Evolutionary conservation across 2,797 vertebrate species (phyloP).

Genomic region (Bovichtus variegatus): DNA sequence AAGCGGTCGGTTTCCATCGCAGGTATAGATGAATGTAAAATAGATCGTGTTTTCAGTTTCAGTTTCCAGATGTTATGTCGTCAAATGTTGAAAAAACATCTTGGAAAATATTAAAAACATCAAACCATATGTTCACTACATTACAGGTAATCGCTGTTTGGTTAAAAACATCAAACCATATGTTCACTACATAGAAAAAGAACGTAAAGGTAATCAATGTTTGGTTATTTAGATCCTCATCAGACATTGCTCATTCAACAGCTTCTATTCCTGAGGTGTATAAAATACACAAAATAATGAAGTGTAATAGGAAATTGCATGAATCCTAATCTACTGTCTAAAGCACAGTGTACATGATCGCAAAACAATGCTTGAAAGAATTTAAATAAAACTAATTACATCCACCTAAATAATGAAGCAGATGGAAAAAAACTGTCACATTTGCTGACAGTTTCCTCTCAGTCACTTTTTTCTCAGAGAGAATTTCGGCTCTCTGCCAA

Average conservation of each 20-base stretch:
- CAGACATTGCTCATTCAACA: not conserved
- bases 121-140: not conserved
- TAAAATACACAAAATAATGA: not conserved
- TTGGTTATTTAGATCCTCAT: slow-evolving; percentile 3
- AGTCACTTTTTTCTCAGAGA: slow-evolving; percentile 20
- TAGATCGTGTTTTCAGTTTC: not conserved
- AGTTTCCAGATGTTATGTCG: not conserved
- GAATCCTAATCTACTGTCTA: not conserved
- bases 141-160: not conserved
- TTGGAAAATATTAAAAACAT: not conserved
- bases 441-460: slow-evolving; percentile 29
- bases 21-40: slow-evolving; percentile 10
- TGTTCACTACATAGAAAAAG: too few relatives aligned
- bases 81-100: not conserved
- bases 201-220: not conserved
- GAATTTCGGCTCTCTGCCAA: slow-evolving; percentile 58
- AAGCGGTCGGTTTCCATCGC: slow-evolving; percentile 24
- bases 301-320: not conserved
- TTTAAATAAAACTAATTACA: not conserved
- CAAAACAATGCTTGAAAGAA: not conserved
- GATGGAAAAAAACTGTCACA: slow-evolving; percentile 17
- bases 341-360: not conserved
- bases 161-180: too few relatives aligned
- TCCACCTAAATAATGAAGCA: slow-evolving; percentile 2
- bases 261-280: not conserved